Evolutionary conservation across 2,888 invertebrate genomes (phyloP), one percentile per base, ranked within the genome.

Genomic region (Megaustenia siamemsis): DNA sequence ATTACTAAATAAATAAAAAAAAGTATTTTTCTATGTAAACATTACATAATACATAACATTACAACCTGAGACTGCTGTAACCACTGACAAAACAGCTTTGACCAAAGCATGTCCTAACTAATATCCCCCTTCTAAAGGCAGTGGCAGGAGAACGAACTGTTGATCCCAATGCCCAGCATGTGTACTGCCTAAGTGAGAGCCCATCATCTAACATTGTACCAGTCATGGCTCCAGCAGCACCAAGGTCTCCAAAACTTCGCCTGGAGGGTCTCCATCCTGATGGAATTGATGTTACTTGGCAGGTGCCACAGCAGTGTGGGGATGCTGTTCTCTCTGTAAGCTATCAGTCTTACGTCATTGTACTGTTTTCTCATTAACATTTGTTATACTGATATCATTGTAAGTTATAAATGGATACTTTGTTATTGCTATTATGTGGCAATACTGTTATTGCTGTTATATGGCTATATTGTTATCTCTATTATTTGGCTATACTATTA

Each of bases 201-300:
- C 88, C 89, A 35, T 87, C 90, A 89, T 94, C 94, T 35, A 93
- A 93, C 87, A 89, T 88, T 24, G 85, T 94, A 32, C 91, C 91
- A 60, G 92, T 94, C n/a, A 91, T 91, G 88, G 92, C 93, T 43
- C 91, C 94, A 12, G 93, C 93, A 3, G 93, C 93, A 21, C 93
- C 94, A 38, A 91, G 89, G 83, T 93, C 93, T 2, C 93, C 94
- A n/a, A 91, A 91, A 53, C 90, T 94, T 63, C 87, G 92, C 18
- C 89, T 94, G 21, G 93, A 94, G 81, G 92, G 93, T 12, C 91
- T 94, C 88, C 90, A 92, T 83, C 89, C 91, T 5, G 91, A 93
- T 45, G 94, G 94, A 5, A 91, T 94, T 78, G 93, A 94, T 87
- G 91, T 94, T 82, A 92, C 92, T 24, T 94, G 94, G 94, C 90